Evolutionary conservation across 1,140 invertebrate genomes (phyloP), one percentile per base, ranked within the genome.

Genomic region (Lutraria rhynchaena): DNA sequence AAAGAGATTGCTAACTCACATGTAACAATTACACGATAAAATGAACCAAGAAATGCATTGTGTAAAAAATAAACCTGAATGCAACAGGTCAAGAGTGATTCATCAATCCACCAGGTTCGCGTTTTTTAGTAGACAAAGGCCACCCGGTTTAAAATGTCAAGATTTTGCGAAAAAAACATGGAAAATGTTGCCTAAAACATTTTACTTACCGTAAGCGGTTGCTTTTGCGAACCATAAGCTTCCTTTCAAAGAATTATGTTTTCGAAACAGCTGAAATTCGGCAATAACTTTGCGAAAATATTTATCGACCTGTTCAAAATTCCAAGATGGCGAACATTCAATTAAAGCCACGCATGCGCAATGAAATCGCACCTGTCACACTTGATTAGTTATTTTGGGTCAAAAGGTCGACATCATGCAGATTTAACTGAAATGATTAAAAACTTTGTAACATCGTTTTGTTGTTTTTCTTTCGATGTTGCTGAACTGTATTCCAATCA

Each of bases 241-340:
- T 61, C 46, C 31, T 49, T 46, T 19, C 24, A 37, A 29, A 22
- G 17, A 46, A 0, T 31, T 11, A 60, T 29, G 46, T 46, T 60
- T 3, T 15, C 55, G 55, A 61, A 75, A 75, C 35, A 31, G 37
- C 46, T 24, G 35, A 58, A 44, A 44, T 31, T 75, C 41, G n/a
- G 19, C 46, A 27, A 31, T 61, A 11, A 31, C 63, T 75, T n/a
- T 49, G 37, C 73, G 73, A 75, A 75, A 75, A 44, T 22, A 41
- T 51, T 61, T 41, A 31, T n/a, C 17, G 46, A 13, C 11, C 57
- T 60, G 57, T 75, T 75, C 73, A 75, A 75, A 75, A 44, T 71
- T 75, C 73, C 73, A 75, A 75, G 55, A 75, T 75, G 73, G 73
- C 73, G 73, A 75, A 37, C 44, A 58, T 61, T 75, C 55, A 61